These are phyloP conservation scores for Chiloscyllium plagiosum DNA, from an alignment of 2,113 vertebrate species.

Conservation along the genomic window DNA sequence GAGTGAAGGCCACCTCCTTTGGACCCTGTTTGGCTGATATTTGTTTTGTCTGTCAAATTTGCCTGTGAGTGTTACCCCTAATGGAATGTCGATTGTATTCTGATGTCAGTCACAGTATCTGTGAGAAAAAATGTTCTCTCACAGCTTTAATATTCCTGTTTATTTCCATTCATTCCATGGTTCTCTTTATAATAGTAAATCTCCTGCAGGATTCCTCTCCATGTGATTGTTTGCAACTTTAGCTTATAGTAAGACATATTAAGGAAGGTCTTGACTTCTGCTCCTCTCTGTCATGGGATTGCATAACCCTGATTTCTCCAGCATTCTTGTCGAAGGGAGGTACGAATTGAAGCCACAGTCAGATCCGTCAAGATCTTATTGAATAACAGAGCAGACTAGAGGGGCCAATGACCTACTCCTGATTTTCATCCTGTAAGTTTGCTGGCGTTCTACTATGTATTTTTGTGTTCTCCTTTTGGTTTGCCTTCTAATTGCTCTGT, in stretches of 20 bases:
- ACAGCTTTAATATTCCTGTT: neutral
- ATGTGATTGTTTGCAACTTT: neutral
- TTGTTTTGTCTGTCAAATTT: neutral
- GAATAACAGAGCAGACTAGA: too few relatives aligned
- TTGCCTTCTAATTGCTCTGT: neutral
- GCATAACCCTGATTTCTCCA: neutral
- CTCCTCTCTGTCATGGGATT: too few relatives aligned
- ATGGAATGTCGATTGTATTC: too few relatives aligned
- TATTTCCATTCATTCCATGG: neutral
- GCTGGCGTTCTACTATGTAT: neutral
- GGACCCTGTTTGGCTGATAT: too few relatives aligned
- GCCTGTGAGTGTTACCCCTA: neutral
- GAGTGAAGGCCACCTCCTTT: too few relatives aligned
- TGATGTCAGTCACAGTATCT: neutral
- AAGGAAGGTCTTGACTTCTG: neutral
- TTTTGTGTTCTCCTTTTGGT: neutral
- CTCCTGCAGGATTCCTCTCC: neutral
- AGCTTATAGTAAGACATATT: neutral
- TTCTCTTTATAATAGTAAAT: neutral
- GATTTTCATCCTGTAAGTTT: neutral
- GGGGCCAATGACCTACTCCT: neutral
- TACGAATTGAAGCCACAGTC: too few relatives aligned
- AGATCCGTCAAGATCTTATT: too few relatives aligned
- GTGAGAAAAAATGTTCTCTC: neutral
- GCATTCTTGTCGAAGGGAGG: neutral